phyloP scores from a whole-genome alignment of 2,797 vertebrate genomes.

The Cottoperca gobio region DNA sequence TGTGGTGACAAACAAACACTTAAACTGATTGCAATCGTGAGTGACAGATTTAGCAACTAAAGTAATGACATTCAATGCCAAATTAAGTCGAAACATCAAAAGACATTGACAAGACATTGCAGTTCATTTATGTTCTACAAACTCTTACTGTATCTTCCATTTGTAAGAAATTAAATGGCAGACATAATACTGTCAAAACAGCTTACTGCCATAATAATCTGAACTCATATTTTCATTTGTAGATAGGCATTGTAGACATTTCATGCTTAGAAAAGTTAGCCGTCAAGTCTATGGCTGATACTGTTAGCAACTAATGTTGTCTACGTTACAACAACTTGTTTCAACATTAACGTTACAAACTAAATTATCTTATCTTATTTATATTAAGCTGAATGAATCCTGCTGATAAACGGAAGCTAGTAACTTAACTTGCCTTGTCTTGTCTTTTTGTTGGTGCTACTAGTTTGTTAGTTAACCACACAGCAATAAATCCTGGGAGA shows the following conservation, averaged over 20 bases:
- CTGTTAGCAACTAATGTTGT: conserved; percentile 29
- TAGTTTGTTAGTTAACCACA: conserved; percentile 22
- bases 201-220: not conserved
- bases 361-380: not conserved
- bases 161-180: not conserved
- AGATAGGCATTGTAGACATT: not conserved
- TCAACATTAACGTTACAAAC: not conserved
- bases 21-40: not conserved
- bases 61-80: not conserved
- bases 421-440: not conserved
- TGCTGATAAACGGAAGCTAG: not conserved
- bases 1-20: not conserved
- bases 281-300: not conserved
- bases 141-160: no score
- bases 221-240: not conserved
- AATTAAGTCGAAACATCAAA: not conserved
- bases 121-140: not conserved
- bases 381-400: not conserved
- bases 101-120: not conserved
- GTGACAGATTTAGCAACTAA: not conserved
- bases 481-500: conserved; percentile 21
- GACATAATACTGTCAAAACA: not conserved
- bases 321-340: conserved; percentile 41
- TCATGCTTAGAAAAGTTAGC: conserved; percentile 10
- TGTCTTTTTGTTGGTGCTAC: not conserved